These are phyloP conservation scores for Cylas formicarius DNA, from an alignment of 1,140 invertebrate species.

Conservation along the genomic window DNA sequence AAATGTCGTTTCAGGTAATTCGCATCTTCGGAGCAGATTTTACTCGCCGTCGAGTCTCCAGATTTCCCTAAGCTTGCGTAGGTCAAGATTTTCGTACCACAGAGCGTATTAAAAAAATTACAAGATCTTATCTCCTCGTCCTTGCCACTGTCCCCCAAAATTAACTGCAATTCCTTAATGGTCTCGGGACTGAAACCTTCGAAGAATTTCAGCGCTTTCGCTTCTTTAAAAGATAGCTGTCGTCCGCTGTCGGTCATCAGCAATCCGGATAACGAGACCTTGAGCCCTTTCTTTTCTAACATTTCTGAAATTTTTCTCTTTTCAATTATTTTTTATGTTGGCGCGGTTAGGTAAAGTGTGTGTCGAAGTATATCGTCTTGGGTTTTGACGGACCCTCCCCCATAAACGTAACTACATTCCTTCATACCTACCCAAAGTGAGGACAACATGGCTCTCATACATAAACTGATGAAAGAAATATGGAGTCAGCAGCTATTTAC, in stretches of 20 bases:
- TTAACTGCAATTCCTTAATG: constrained; percentile 10
- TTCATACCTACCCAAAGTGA: too few relatives aligned
- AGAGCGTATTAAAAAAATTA: constrained; percentile 1
- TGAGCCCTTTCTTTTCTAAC: constrained; percentile 18
- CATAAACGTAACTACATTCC: too few relatives aligned
- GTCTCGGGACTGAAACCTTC: constrained; percentile 14
- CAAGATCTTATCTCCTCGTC: too few relatives aligned
- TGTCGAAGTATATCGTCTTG: too few relatives aligned
- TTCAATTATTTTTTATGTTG: constrained; percentile 5
- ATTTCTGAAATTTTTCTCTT: constrained; percentile 22
- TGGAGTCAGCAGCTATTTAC: too few relatives aligned
- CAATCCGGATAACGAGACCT: constrained; percentile 18
- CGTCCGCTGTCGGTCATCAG: constrained; percentile 19
- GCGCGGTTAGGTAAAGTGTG: too few relatives aligned
- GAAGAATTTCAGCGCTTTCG: constrained; percentile 22
- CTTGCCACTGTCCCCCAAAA: too few relatives aligned
- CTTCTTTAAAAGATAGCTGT: constrained; percentile 21
- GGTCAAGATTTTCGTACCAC: too few relatives aligned
- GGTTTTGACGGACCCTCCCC: too few relatives aligned
- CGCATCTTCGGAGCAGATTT: constrained; percentile 34
- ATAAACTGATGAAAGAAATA: too few relatives aligned
- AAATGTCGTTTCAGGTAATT: constrained; percentile 38
- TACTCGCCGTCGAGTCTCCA: constrained; percentile 11
- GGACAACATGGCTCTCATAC: too few relatives aligned
- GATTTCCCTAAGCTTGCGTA: constrained; percentile 11